phyloP scores from a whole-genome alignment of 2,888 invertebrate genomes.

The Portevinia maculata region DNA sequence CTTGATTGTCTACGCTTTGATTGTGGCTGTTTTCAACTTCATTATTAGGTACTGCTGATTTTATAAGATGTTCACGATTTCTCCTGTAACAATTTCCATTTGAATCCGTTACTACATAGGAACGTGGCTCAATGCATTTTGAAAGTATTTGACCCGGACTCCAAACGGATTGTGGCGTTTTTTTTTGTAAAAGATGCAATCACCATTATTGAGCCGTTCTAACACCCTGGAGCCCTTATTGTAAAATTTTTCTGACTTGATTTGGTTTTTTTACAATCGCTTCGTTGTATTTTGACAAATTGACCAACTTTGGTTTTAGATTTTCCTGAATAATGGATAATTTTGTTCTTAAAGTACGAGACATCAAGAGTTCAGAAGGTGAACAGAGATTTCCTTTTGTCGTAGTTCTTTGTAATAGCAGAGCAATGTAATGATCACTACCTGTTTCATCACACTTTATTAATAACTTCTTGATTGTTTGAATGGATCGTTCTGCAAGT shows the following conservation, averaged over 20 bases:
- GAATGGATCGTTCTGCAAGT: slow-evolving; percentile 58
- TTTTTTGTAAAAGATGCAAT: no score
- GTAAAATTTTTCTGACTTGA: neutral
- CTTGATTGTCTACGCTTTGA: no score
- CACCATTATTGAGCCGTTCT: no score
- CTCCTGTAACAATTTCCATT: no score
- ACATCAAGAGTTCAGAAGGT: slow-evolving; percentile 58
- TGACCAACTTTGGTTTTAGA: neutral
- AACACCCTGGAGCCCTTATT: neutral
- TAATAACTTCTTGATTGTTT: slow-evolving; percentile 52
- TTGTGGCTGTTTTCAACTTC: no score
- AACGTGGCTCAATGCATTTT: no score
- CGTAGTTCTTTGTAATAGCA: slow-evolving; percentile 37
- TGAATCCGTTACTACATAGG: no score
- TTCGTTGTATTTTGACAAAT: no score
- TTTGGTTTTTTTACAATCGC: neutral
- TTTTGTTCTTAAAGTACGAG: slow-evolving; percentile 45
- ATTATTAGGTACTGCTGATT: no score
- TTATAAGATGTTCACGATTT: no score
- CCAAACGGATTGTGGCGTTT: no score
- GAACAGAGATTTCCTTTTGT: slow-evolving; percentile 12
- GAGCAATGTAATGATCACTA: slow-evolving; percentile 21
- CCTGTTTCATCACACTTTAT: slow-evolving; percentile 22
- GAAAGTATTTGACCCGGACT: no score
- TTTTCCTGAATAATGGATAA: neutral